phyloP scores from a whole-genome alignment of 2,113 vertebrate species.

The Urocitellus parryii region DNA sequence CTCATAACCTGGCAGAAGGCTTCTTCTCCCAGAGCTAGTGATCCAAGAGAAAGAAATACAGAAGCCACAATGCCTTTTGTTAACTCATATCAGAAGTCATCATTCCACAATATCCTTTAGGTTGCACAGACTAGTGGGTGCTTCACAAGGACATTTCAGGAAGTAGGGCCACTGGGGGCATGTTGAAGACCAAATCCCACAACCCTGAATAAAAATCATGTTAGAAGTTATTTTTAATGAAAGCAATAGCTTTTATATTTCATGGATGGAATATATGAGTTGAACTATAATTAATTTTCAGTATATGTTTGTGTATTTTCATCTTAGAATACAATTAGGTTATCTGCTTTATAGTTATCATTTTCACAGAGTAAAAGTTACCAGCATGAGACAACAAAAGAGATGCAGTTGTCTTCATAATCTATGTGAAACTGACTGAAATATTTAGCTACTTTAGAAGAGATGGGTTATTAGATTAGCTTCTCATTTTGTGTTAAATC shows the following conservation, averaged over 20 bases:
- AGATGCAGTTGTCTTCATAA: background rate
- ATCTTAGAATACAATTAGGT: constrained; percentile 2
- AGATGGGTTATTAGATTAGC: background rate
- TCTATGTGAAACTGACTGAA: background rate
- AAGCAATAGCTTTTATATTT: background rate
- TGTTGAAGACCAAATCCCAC: background rate
- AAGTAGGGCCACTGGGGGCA: background rate
- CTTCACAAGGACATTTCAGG: background rate
- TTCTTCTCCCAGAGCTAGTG: background rate
- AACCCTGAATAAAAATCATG: background rate
- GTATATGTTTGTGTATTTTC: background rate
- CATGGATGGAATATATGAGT: too few relatives aligned
- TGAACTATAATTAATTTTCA: background rate
- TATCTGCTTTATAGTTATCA: background rate
- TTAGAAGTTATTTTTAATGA: background rate
- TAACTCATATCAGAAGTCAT: background rate
- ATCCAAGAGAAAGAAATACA: background rate
- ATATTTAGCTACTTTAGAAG: background rate
- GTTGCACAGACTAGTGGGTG: too few relatives aligned
- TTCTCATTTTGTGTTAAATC: constrained; percentile 7
- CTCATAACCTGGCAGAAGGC: background rate
- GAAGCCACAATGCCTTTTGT: background rate
- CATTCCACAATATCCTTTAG: background rate
- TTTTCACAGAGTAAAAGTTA: constrained; percentile 40
- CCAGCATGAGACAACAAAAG: background rate